Percentiles rank a stretch among this genome's conserved stretches.
Evolutionary conservation across 2,797 vertebrate genomes (phyloP).

Genomic region (Eulemur coronatus): DNA sequence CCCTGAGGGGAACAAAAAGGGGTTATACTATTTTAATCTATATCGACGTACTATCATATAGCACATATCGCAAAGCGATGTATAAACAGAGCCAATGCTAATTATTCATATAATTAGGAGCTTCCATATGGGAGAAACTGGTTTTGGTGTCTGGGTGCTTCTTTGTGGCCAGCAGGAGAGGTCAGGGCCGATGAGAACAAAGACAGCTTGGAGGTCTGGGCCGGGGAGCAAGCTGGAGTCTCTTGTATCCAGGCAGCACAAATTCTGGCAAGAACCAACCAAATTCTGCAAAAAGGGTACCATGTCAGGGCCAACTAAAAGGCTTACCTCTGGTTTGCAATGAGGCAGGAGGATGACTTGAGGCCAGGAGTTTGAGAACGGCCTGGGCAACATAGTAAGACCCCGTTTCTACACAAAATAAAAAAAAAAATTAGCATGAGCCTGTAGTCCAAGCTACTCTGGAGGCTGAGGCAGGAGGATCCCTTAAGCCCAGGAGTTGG

Average conservation of each 20-base stretch:
- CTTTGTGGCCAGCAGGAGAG: too few relatives aligned
- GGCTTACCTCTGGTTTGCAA: neutral
- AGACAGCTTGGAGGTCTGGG: rapidly evolving
- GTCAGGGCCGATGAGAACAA: rapidly evolving
- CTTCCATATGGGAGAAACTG: neutral
- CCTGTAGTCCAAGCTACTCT: too few relatives aligned
- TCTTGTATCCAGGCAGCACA: rapidly evolving
- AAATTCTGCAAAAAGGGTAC: neutral
- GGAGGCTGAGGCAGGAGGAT: too few relatives aligned
- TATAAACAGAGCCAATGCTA: rapidly evolving
- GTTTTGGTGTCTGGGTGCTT: neutral
- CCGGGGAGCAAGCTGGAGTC: too few relatives aligned
- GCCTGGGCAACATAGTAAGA: too few relatives aligned
- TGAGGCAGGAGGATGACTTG: neutral
- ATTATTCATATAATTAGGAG: neutral
- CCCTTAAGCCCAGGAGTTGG: too few relatives aligned
- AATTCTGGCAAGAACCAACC: rapidly evolving
- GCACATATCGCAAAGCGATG: neutral
- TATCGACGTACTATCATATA: neutral
- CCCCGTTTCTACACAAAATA: too few relatives aligned
- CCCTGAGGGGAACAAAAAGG: neutral
- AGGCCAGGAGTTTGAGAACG: too few relatives aligned
- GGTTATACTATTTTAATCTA: neutral
- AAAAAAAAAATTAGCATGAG: too few relatives aligned
- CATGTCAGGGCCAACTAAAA: neutral